phyloP scores from a whole-genome alignment of 2,888 invertebrate genomes.

The Xestia sexstrigata region DNA sequence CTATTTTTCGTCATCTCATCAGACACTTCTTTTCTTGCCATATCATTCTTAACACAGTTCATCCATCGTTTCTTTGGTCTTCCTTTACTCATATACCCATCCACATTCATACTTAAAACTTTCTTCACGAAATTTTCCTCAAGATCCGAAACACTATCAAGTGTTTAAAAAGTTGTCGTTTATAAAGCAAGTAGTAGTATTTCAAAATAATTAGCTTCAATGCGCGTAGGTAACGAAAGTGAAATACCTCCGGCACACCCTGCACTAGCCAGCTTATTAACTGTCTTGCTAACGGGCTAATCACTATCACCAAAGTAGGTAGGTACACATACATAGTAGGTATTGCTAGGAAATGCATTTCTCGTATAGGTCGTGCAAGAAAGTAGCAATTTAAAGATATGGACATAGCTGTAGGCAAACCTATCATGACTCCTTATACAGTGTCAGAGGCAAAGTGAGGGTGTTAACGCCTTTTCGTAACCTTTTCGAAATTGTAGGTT shows the following conservation, averaged over 20 bases:
- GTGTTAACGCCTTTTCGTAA: conserved; percentile 18
- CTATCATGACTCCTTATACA: conserved; percentile 13
- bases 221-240: neutral
- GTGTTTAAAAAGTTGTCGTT: neutral
- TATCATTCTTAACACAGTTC: no score
- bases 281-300: neutral
- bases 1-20: no score
- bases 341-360: neutral
- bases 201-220: neutral
- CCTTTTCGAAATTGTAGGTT: conserved; percentile 20
- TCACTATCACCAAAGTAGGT: neutral
- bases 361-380: neutral
- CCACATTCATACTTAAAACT: no score
- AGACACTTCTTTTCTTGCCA: no score
- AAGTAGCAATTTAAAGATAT: conserved; percentile 4
- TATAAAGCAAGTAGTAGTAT: neutral
- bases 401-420: conserved; percentile 11
- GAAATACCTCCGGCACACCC: neutral
- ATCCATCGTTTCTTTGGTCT: no score
- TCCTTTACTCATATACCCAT: no score
- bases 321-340: neutral
- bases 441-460: conserved; percentile 8
- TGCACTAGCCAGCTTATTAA: neutral
- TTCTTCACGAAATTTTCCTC: no score
- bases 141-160: neutral